phyloP scores from a whole-genome alignment of 2,797 vertebrate genomes.

The Synanceia verrucosa region DNA sequence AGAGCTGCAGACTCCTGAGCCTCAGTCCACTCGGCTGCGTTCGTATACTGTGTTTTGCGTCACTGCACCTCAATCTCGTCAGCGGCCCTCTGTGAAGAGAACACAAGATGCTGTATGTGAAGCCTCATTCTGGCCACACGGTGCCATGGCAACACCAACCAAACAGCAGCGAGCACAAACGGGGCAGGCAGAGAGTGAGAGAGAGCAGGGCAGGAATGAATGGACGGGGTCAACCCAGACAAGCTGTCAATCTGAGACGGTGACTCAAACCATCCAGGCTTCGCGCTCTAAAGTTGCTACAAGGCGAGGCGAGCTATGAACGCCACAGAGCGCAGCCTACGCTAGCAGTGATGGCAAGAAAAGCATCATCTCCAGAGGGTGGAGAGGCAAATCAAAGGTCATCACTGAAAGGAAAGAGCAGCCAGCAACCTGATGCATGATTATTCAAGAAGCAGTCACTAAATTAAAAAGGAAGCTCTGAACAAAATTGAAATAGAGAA shows the following conservation, averaged over 20 bases:
- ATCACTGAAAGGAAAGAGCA: slow-evolving; percentile 1
- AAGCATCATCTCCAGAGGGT: background rate
- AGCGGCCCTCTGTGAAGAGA: slow-evolving; percentile 91
- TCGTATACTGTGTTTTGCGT: slow-evolving; percentile 67
- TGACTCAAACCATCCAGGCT: slow-evolving; percentile 52
- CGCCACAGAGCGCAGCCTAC: background rate
- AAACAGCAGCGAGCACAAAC: slow-evolving; percentile 75
- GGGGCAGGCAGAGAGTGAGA: slow-evolving; percentile 60
- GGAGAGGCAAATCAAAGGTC: background rate
- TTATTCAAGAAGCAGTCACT: background rate
- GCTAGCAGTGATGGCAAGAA: slow-evolving; percentile 22
- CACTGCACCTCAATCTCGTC: slow-evolving; percentile 79
- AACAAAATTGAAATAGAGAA: background rate
- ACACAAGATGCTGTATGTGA: slow-evolving; percentile 93
- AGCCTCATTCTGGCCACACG: slow-evolving; percentile 83
- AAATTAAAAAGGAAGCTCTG: background rate
- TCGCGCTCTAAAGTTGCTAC: slow-evolving; percentile 23
- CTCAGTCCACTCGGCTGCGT: slow-evolving; percentile 76
- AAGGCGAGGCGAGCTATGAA: slow-evolving; percentile 29
- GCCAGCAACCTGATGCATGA: slow-evolving; percentile 18
- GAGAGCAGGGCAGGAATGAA: slow-evolving; percentile 55
- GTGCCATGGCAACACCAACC: slow-evolving; percentile 83
- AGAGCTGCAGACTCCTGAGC: slow-evolving; percentile 66
- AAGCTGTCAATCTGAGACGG: slow-evolving; percentile 54
- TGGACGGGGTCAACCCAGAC: slow-evolving; percentile 35